These are phyloP conservation scores for Lampris incognitus DNA, from an alignment of 2,113 vertebrate species.

Conservation along the genomic window DNA sequence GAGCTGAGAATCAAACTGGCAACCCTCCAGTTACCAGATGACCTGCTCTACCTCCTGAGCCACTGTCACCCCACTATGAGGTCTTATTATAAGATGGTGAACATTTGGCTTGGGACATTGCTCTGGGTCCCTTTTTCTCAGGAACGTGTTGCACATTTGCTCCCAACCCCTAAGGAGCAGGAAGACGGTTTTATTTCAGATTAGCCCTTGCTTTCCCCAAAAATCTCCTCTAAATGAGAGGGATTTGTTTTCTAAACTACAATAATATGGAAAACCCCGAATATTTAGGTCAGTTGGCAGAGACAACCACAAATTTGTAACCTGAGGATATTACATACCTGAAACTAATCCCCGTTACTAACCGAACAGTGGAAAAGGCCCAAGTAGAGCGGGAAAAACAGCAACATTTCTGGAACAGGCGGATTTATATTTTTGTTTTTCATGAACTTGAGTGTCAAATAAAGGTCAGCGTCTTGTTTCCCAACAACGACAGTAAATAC, in stretches of 20 bases:
- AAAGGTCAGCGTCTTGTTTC: constrained; percentile 12
- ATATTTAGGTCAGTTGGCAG: constrained; percentile 28
- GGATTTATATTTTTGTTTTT: constrained; percentile 20
- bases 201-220: constrained; percentile 27
- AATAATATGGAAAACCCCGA: constrained; percentile 32
- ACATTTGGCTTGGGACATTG: constrained; percentile 1
- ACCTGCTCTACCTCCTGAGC: too few relatives aligned
- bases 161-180: constrained; percentile 19
- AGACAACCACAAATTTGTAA: constrained; percentile 5
- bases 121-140: constrained; percentile 25
- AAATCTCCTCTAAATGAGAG: constrained; percentile 64
- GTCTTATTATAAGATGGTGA: neutral
- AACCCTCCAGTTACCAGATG: too few relatives aligned
- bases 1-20: too few relatives aligned
- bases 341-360: neutral
- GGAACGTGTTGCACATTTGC: constrained; percentile 17
- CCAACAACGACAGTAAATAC: constrained; percentile 21
- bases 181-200: constrained; percentile 48
- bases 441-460: constrained; percentile 8
- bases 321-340: constrained; percentile 23
- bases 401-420: neutral
- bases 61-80: neutral
- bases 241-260: constrained; percentile 14
- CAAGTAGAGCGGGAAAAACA: neutral
- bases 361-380: constrained; percentile 15